Percentiles rank a stretch among this genome's conserved stretches.
phyloP scores from a whole-genome alignment of 2,113 vertebrate species.

The Nothoprocta pentlandii region DNA sequence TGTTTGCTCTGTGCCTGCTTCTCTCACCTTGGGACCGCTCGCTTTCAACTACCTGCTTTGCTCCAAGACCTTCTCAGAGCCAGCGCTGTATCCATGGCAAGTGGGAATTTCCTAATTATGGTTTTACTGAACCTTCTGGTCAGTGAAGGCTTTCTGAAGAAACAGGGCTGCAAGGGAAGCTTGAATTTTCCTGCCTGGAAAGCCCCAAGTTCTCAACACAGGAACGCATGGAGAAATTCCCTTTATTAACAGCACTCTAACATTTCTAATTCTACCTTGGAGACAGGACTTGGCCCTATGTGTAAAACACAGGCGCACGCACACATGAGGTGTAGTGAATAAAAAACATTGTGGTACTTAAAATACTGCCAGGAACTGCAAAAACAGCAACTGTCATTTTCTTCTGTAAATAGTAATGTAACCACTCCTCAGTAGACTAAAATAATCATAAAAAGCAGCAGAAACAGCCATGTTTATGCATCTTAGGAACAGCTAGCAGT shows the following conservation, averaged over 20 bases:
- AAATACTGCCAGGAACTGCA: not conserved
- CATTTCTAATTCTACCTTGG: not conserved
- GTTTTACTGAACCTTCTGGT: not conserved
- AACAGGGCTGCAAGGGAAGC: not conserved
- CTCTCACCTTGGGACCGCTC: not conserved
- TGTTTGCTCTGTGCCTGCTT: not conserved
- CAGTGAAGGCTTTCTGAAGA: not conserved
- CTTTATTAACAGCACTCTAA: not conserved
- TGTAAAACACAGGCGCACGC: not conserved
- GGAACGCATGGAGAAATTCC: not conserved
- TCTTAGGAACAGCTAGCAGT: not conserved
- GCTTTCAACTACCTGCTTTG: not conserved
- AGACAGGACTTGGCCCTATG: accelerated
- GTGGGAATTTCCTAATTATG: not conserved
- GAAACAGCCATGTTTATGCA: not conserved
- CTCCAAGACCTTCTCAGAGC: not conserved
- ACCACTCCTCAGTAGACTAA: not conserved
- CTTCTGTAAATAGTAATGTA: not conserved
- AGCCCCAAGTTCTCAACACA: not conserved
- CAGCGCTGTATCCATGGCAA: not conserved
- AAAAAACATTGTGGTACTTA: not conserved
- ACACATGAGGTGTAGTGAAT: not conserved
- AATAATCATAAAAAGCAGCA: not conserved
- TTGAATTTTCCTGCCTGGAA: not conserved
- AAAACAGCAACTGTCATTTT: slow-evolving; percentile 1